Conservation (phyloP, 2,797 vertebrate genomes). For the Pangasius djambal region DNA sequence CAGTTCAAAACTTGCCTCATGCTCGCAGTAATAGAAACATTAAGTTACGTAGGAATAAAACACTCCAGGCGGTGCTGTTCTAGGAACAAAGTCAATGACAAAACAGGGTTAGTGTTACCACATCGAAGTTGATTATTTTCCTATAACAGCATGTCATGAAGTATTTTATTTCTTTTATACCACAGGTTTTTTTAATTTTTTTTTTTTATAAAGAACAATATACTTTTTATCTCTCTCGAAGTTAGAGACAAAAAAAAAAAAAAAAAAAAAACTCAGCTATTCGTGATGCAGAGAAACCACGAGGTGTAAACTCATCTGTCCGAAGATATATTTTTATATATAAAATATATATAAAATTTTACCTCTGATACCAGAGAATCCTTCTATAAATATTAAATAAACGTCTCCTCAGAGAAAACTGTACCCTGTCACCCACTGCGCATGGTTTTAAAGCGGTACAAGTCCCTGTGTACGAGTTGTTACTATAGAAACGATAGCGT, state of each 20-base stretch:
- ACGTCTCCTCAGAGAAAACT: neutral
- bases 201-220: neutral
- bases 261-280: no score
- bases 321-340: no score
- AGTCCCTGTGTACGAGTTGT: neutral
- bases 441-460: neutral
- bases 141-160: no score
- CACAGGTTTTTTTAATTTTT: no score
- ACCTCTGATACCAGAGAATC: neutral
- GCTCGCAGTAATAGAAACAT: neutral
- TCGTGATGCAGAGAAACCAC: neutral
- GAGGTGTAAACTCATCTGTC: neutral
- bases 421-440: neutral
- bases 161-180: neutral
- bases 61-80: neutral
- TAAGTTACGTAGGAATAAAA: neutral
- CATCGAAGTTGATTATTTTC: neutral
- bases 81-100: neutral
- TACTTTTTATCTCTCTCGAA: neutral
- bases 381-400: neutral
- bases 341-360: no score
- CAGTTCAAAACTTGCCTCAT: neutral
- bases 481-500: neutral
- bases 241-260: neutral
- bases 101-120: neutral